phyloP scores from a whole-genome alignment of 2,888 invertebrate species.

The Orchesellides sinensis region DNA sequence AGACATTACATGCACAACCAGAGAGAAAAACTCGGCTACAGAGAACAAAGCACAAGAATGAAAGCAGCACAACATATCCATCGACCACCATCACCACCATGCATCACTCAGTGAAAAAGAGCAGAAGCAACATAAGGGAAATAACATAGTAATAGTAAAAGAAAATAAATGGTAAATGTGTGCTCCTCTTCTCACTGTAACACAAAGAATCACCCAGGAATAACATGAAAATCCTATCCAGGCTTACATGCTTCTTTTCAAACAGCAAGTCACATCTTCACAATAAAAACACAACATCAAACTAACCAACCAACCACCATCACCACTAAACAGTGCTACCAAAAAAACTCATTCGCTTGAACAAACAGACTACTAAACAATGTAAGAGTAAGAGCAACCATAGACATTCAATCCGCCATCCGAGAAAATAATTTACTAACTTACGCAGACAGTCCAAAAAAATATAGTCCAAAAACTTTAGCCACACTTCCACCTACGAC shows the following conservation, averaged over 20 bases:
- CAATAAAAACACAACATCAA: slow-evolving; percentile 18
- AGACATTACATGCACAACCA: slow-evolving; percentile 21
- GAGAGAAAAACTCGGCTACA: neutral
- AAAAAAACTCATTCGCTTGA: neutral
- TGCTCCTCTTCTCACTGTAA: slow-evolving; percentile 2
- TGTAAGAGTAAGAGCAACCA: slow-evolving; percentile 1
- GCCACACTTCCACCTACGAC: neutral
- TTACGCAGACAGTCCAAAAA: slow-evolving; percentile 4
- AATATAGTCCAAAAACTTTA: neutral
- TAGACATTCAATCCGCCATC: slow-evolving; percentile 14
- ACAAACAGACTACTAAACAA: neutral
- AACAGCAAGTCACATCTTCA: neutral
- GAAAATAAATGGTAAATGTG: slow-evolving; percentile 13
- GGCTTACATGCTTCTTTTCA: neutral
- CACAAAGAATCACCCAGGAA: slow-evolving; percentile 22
- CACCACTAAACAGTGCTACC: neutral
- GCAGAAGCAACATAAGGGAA: slow-evolving; percentile 6
- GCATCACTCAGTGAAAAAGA: slow-evolving; percentile 24
- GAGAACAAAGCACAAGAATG: slow-evolving; percentile 5
- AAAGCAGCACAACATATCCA: slow-evolving; percentile 20
- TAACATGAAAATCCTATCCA: neutral
- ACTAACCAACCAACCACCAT: slow-evolving; percentile 17
- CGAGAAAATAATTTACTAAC: slow-evolving; percentile 26
- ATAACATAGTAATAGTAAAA: neutral
- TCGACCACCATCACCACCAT: slow-evolving; percentile 26